These are phyloP conservation scores for Platichthys stellatus DNA, from an alignment of 2,113 vertebrate genomes.

Conservation along the genomic window DNA sequence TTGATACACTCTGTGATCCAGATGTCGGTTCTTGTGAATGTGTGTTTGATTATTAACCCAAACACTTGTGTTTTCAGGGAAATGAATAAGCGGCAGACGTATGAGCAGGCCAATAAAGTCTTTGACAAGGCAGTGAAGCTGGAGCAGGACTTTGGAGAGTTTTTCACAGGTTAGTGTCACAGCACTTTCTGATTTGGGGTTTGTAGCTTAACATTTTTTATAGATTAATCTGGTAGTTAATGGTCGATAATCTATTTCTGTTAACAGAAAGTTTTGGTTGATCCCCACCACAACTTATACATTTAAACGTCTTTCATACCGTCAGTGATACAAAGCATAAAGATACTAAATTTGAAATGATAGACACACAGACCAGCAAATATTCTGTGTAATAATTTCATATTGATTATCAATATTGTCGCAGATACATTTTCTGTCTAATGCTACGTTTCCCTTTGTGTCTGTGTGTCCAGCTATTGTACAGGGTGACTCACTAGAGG, in stretches of 20 bases:
- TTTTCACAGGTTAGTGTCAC: slow-evolving; percentile 91
- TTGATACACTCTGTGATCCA: not conserved
- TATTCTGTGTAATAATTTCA: too few relatives aligned
- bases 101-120: slow-evolving; percentile 98
- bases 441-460: not conserved
- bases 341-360: too few relatives aligned
- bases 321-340: too few relatives aligned
- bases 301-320: too few relatives aligned
- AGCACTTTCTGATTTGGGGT: not conserved
- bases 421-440: not conserved
- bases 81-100: slow-evolving; percentile 98
- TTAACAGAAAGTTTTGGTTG: too few relatives aligned
- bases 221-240: too few relatives aligned
- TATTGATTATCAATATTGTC: too few relatives aligned
- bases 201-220: too few relatives aligned
- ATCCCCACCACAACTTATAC: too few relatives aligned
- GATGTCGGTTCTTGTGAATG: not conserved
- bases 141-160: slow-evolving; percentile 99
- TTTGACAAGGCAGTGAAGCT: slow-evolving; percentile 99
- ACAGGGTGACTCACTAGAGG: slow-evolving; percentile 99
- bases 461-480: slow-evolving; percentile 89
- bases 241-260: too few relatives aligned
- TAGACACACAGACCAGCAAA: too few relatives aligned
- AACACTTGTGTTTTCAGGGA: slow-evolving; percentile 85
- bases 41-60: not conserved